These are phyloP conservation scores for Cynopterus brachyotis DNA, from an alignment of 2,113 vertebrate genomes.

Conservation along the genomic window DNA sequence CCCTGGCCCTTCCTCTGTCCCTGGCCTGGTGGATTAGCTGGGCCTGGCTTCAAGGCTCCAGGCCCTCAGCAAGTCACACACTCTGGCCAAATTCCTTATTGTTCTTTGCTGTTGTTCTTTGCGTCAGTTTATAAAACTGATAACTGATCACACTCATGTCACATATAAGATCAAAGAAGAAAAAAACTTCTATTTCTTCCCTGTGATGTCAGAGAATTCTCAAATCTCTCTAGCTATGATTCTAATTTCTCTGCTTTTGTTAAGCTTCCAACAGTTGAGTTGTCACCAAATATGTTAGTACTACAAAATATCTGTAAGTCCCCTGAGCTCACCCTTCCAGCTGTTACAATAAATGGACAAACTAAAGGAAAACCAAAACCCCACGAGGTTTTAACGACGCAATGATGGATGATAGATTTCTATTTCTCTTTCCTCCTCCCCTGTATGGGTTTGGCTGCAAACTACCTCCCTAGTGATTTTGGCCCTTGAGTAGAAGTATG, in stretches of 20 bases:
- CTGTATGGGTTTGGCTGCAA: slow-evolving; percentile 52
- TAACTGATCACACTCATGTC: background rate
- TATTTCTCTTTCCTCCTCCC: slow-evolving; percentile 67
- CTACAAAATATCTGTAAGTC: slow-evolving; percentile 30
- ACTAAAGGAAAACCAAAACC: slow-evolving; percentile 63
- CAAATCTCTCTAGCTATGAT: slow-evolving; percentile 35
- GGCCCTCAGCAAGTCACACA: rapidly evolving
- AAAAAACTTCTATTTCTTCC: slow-evolving; percentile 36
- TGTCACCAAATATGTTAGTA: slow-evolving; percentile 53
- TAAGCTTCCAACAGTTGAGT: slow-evolving; percentile 49
- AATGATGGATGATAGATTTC: slow-evolving; percentile 68
- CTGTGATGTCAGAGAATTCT: slow-evolving; percentile 45
- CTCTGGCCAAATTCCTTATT: background rate
- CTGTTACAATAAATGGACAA: slow-evolving; percentile 72
- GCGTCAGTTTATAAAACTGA: background rate
- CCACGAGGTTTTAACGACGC: background rate
- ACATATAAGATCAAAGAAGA: background rate
- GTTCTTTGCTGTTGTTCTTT: background rate
- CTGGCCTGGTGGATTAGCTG: rapidly evolving
- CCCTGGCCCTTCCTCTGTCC: rapidly evolving
- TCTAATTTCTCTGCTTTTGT: slow-evolving; percentile 44
- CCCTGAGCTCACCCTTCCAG: slow-evolving; percentile 61
- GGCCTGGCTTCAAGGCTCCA: background rate
- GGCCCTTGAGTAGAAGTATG: slow-evolving; percentile 11
- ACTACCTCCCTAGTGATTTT: slow-evolving; percentile 52